These are phyloP conservation scores for Morpho deidamia DNA, from an alignment of 2,888 invertebrate genomes.

Conservation along the genomic window DNA sequence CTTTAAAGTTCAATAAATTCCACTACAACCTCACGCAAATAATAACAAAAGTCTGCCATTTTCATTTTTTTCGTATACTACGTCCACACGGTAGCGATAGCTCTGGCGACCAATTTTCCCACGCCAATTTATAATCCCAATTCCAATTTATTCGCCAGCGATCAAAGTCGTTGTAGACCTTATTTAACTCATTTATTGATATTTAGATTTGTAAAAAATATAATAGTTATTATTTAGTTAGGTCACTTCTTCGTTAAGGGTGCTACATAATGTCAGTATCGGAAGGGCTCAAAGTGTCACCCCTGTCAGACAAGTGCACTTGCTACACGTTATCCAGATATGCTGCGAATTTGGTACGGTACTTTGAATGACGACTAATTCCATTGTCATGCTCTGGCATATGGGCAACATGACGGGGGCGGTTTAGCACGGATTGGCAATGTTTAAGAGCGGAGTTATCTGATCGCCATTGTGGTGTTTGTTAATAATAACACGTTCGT, in stretches of 20 bases:
- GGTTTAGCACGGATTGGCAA: conserved; percentile 40
- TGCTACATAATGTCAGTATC: conserved; percentile 74
- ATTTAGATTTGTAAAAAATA: no score
- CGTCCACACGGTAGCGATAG: no score
- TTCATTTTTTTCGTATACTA: no score
- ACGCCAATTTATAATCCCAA: no score
- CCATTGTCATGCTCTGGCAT: conserved; percentile 69
- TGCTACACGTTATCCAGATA: conserved; percentile 69
- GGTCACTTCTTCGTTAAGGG: conserved; percentile 28
- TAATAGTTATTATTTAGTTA: not conserved
- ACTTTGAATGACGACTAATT: conserved; percentile 76
- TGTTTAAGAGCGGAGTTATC: conserved; percentile 32
- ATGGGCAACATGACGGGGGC: conserved; percentile 63
- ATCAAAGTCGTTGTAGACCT: no score
- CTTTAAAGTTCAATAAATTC: no score
- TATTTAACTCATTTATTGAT: no score
- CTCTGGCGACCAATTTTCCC: no score
- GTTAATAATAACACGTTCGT: conserved; percentile 8
- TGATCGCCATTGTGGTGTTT: conserved; percentile 15
- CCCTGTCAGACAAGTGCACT: conserved; percentile 67
- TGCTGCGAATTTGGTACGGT: conserved; percentile 60
- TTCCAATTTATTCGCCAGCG: no score
- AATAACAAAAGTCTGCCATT: no score
- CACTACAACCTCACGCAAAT: no score
- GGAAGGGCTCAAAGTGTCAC: conserved; percentile 72